Evolutionary conservation across 1,140 invertebrate species (phyloP), one percentile per base, ranked within the genome.

Genomic region (Ladona fulva): DNA sequence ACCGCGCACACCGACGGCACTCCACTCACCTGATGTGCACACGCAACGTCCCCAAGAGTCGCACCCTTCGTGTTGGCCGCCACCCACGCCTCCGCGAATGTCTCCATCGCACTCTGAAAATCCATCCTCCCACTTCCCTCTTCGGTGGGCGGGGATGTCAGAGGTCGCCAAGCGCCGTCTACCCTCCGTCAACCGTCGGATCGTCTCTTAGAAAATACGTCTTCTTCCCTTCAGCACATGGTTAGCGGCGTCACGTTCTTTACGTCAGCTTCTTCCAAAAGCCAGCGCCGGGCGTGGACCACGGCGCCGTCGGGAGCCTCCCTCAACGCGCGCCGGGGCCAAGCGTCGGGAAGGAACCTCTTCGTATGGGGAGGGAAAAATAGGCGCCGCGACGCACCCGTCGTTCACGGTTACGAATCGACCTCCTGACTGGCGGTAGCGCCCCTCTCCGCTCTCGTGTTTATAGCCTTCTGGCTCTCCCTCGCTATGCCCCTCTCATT

Each of bases 101-200:
- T 97, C 88, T 97, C 95, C 95, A 97, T 96, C 80, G 95, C 95
- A 89, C 94, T 95, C 88, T 96, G 94, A 90, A 96, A 96, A 92
- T 97, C 95, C 95, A 97, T 97, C 52, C 52, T 66, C 52, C 52
- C 5, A 19, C 44, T 52, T 52, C 44, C 19, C 44, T 52, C 44
- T 52, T 52, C 44, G 3, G 52, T 66, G 52, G 52, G 52, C 52
- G 52, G 14, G 44, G 44, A 52, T 10, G 44, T 52, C 44, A 52
- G 19, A 19, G 44, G 44, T 52, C 44, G 44, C 10, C n/a, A n/a
- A n/a, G n/a, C n/a, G n/a, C n/a, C n/a, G n/a, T 52, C 44, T 19
- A 11, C 44, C 44, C 44, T 19, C 44, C 44, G 10, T 11, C 44
- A 52, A 52, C 10, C 10, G 44, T 19, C 44, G 44, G n/a, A 10